Evolutionary conservation across 1,140 invertebrate genomes (phyloP), one percentile per base, ranked within the genome.

Genomic region (Orchestia grillus): DNA sequence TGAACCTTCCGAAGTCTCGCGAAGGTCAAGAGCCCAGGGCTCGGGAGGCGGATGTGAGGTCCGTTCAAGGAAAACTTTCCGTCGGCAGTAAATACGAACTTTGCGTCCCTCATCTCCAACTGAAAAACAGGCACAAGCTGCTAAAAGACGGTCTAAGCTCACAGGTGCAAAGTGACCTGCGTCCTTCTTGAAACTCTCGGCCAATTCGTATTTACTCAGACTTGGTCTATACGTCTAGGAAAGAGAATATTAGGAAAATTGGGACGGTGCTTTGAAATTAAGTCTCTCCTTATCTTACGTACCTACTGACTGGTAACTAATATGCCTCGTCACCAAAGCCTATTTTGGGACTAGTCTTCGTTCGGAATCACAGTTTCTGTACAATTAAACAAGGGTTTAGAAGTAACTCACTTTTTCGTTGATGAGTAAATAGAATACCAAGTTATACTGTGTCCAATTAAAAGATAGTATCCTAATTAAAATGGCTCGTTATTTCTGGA

Each of bases 21-120:
- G 47, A 53, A 53, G 62, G 62, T 90, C 43, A 90, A 42, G 88
- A 90, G 41, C 36, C 41, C 42, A 41, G 3, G 36, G 88, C 43
- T 28, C 11, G 0, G 88, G 11, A 1, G 43, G 43, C 88, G 88
- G 88, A 90, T 42, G 88, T 44, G 42, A 41, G 88, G 41, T 42
- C 88, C 88, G 88, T 44, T 90, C 42, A 90, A 44, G 88, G 43
- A 11, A 90, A 90, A 90, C 88, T 90, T 90, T 90, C 42, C 43
- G 88, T 90, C 88, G 41, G 88, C 88, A 42, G 88, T 90, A 90
- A 90, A 90, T 90, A 90, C 41, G 88, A 90, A 90, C 88, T 90
- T 90, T 41, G 88, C 4, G 88, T 42, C 88, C 41, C 43, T 90
- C 88, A 90, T 90, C 88, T 90, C 88, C 28, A 90, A 90, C 88